Evolutionary conservation across 2,888 invertebrate species (phyloP), one percentile per base, ranked within the genome.

Genomic region (Heliconius ismenius): DNA sequence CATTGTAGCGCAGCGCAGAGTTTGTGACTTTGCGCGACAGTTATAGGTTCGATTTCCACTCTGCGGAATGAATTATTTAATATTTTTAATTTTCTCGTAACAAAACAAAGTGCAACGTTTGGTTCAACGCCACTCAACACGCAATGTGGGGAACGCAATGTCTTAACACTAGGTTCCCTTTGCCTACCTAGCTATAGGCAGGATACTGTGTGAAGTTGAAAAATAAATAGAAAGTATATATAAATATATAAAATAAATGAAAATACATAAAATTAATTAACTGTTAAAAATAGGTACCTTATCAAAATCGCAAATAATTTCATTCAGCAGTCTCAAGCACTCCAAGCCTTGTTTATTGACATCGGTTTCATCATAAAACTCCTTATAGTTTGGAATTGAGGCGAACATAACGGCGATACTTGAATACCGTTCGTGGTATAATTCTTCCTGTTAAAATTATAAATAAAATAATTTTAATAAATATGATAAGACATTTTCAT

Each of bases 341-440:
- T 99, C 99, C 62, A 99, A 92, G 0, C 98, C 98, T 89, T 99
- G 98, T 84, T 98, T 98, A 87, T 98, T 98, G 81, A 98, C 98
- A 87, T 98, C 98, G n/a, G 97, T 98, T 89, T 98, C 98, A 85
- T 98, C 98, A 87, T 98, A 99, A 90, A 99, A 99, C 90, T 99
- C 98, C 87, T 98, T 98, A 91, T 99, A 99, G 92, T 99, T 99
- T 9, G 99, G 99, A 84, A 99, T 99, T 1, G 98, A 98, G 0
- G 99, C 99, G 89, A 99, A 99, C 99, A 99, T 99, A 11, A 99
- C 99, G 0, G 98, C 98, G 77, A 99, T 98, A 84, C 97, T 97
- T 24, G 96, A 97, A 90, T 99, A 99, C 64, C 98, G 95, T 88
- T 99, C 98, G 89, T 99, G 98, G 90, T 99, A 99, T 1, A 99